A percentile compares a stretch with the other conserved stretches of the same genome.
Conservation (phyloP, 2,113 vertebrate genomes). For the Sorex araneus region DNA sequence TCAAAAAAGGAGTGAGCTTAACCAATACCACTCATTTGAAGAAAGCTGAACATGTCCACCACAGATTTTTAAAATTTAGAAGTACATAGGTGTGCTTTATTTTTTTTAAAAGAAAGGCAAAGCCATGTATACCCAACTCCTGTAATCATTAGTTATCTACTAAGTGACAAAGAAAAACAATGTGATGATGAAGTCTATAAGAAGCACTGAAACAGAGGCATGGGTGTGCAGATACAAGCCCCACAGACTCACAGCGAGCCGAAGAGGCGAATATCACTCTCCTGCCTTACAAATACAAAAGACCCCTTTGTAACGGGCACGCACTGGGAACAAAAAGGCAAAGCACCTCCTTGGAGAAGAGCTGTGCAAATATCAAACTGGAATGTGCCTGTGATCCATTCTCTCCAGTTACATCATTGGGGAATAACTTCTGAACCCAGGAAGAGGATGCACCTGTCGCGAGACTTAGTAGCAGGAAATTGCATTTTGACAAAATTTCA, state of each 20-base stretch:
- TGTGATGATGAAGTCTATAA: neutral
- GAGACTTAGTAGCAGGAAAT: slow-evolving; percentile 76
- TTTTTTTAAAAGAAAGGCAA: neutral
- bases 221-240: neutral
- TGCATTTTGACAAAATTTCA: slow-evolving; percentile 60
- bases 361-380: slow-evolving; percentile 52
- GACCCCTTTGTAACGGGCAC: slow-evolving; percentile 10
- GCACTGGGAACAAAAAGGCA: neutral
- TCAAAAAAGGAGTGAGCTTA: neutral
- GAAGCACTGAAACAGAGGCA: neutral
- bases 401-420: slow-evolving; percentile 36
- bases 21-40: neutral
- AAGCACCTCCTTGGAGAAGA: slow-evolving; percentile 65
- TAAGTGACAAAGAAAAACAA: slow-evolving; percentile 30
- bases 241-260: neutral
- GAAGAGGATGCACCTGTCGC: slow-evolving; percentile 57
- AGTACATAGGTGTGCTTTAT: neutral
- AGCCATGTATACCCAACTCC: neutral
- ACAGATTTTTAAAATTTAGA: neutral
- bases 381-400: neutral
- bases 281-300: slow-evolving; percentile 25
- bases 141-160: neutral
- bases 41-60: neutral
- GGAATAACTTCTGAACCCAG: slow-evolving; percentile 64
- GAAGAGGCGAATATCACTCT: neutral